phyloP scores from a whole-genome alignment of 2,113 vertebrate genomes.

The Erythrocercus mccallii region DNA sequence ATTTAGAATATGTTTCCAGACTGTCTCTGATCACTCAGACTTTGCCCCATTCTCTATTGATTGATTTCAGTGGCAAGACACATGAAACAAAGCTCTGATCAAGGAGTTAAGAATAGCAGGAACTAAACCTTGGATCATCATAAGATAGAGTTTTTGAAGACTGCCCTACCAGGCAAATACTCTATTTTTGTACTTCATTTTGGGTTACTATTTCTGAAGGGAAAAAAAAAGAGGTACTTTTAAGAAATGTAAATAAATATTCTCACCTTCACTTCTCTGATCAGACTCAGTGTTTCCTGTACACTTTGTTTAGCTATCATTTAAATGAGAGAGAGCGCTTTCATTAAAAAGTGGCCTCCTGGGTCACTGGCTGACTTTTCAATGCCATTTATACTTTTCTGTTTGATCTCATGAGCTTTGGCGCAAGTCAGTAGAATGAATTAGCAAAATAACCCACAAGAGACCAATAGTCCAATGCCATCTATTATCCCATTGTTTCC shows the following conservation, averaged over 20 bases:
- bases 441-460: neutral
- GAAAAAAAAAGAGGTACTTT: neutral
- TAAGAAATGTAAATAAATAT: neutral
- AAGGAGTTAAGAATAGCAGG: neutral
- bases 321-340: neutral
- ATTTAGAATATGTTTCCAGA: neutral
- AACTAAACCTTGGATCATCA: neutral
- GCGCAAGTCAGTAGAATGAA: neutral
- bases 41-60: neutral
- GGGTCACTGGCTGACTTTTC: neutral
- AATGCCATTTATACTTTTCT: neutral
- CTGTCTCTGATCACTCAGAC: neutral
- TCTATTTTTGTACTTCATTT: neutral
- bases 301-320: neutral
- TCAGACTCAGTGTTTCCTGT: neutral
- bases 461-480: rapidly evolving
- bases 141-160: neutral
- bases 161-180: neutral
- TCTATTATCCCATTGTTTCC: neutral
- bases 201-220: neutral
- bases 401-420: neutral
- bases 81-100: neutral
- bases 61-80: neutral
- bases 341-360: neutral
- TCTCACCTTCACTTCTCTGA: neutral